Evolutionary conservation across 2,888 invertebrate genomes (phyloP).

Genomic region (Bedellia somnulentella): DNA sequence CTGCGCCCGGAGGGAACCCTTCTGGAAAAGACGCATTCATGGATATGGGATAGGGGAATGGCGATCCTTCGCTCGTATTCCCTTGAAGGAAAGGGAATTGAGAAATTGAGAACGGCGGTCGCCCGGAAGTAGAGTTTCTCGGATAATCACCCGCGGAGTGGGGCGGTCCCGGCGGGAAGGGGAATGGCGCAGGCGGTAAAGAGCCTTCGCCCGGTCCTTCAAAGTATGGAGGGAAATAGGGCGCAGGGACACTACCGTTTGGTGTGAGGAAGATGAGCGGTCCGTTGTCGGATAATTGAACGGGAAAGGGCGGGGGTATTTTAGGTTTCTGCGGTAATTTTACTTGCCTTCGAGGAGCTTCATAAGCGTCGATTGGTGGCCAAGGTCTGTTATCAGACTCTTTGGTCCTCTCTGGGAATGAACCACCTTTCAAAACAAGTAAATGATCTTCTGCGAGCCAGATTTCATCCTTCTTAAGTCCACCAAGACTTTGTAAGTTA

Average conservation of each 20-base stretch:
- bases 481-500: constrained; percentile 77
- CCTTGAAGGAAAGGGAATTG: constrained; percentile 64
- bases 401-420: constrained; percentile 61
- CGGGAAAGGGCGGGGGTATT: constrained; percentile 91
- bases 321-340: constrained; percentile 80
- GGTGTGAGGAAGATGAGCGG: constrained; percentile 85
- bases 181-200: constrained; percentile 57
- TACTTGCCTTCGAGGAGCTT: constrained; percentile 81
- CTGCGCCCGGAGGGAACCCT: constrained; percentile 59
- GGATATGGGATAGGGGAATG: constrained; percentile 57
- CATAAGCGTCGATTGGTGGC: constrained; percentile 83
- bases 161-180: constrained; percentile 62
- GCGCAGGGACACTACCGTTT: constrained; percentile 74
- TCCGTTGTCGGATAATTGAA: constrained; percentile 83
- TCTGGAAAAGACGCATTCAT: constrained; percentile 62
- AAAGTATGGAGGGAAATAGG: constrained; percentile 68
- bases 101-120: constrained; percentile 65
- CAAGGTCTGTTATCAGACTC: constrained; percentile 58
- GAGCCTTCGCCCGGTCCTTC: constrained; percentile 62
- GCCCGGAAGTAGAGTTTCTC: constrained; percentile 68
- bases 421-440: constrained; percentile 79
- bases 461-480: constrained; percentile 81
- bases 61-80: constrained; percentile 58
- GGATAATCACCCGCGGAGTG: constrained; percentile 60
- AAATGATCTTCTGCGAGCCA: constrained; percentile 90